Conservation (phyloP, 2,113 vertebrate genomes). For the Electrona antarctica region DNA sequence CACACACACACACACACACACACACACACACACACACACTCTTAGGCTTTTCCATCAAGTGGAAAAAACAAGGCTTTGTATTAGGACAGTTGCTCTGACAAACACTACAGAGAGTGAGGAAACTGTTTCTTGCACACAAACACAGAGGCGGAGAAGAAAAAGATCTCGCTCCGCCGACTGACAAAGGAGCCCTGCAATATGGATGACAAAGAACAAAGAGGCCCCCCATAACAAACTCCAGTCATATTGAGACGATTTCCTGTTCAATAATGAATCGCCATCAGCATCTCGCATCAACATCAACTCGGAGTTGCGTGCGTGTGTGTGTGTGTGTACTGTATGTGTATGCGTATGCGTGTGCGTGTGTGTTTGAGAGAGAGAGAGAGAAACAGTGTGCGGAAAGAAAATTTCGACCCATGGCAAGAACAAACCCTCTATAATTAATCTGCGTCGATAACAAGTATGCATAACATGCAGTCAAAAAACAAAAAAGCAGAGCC, state of each 20-base stretch:
- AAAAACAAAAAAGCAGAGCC: constrained; percentile 76
- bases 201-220: constrained; percentile 78
- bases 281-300: constrained; percentile 78
- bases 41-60: constrained; percentile 10
- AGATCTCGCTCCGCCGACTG: constrained; percentile 72
- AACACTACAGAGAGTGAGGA: constrained; percentile 69
- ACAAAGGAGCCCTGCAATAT: constrained; percentile 82
- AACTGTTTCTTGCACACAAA: constrained; percentile 43
- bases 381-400: background rate
- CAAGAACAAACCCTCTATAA: constrained; percentile 84
- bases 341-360: background rate
- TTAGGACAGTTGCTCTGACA: constrained; percentile 71
- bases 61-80: constrained; percentile 68
- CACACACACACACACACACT: constrained; percentile 26
- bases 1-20: constrained; percentile 16
- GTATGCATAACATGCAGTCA: constrained; percentile 72
- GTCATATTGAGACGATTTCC: constrained; percentile 78
- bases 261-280: constrained; percentile 84
- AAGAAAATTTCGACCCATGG: constrained; percentile 72
- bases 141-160: constrained; percentile 43
- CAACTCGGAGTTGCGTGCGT: constrained; percentile 48
- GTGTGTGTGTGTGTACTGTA: constrained; percentile 22
- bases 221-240: constrained; percentile 77
- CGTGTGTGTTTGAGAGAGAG: constrained; percentile 24
- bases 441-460: constrained; percentile 80